Evolutionary conservation across 2,113 vertebrate genomes (phyloP).

Genomic region (Chrysemys picta): DNA sequence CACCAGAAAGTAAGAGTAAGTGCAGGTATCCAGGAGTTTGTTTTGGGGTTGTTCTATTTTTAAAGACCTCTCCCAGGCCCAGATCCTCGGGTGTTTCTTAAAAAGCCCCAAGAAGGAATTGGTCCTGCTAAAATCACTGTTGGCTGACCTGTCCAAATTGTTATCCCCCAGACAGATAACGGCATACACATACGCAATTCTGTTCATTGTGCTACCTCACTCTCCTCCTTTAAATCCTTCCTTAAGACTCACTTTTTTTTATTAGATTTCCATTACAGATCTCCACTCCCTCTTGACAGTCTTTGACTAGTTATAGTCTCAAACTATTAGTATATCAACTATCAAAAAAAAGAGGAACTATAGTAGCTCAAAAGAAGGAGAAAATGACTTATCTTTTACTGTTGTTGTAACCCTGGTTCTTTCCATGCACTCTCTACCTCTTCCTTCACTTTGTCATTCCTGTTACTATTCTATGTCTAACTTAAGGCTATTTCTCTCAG

Average conservation of each 20-base stretch:
- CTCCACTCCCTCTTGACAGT: neutral
- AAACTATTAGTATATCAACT: constrained; percentile 33
- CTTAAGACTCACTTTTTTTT: neutral
- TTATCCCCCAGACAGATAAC: neutral
- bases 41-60: neutral
- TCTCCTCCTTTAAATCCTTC: neutral
- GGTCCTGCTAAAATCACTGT: neutral
- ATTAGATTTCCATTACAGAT: neutral
- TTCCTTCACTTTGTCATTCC: neutral
- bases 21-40: neutral
- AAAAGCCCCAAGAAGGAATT: neutral
- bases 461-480: neutral
- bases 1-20: neutral
- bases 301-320: neutral
- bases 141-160: accelerated
- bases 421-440: neutral
- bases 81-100: neutral
- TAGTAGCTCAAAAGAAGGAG: neutral
- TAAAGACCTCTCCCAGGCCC: neutral
- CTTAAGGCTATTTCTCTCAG: neutral
- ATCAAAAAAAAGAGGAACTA: neutral
- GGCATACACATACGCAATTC: neutral
- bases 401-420: neutral
- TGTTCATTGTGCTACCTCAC: neutral
- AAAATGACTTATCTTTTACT: neutral